Base-by-base conservation (phyloP, 2,113 vertebrate genomes). In the Leuciscus idus region DNA sequence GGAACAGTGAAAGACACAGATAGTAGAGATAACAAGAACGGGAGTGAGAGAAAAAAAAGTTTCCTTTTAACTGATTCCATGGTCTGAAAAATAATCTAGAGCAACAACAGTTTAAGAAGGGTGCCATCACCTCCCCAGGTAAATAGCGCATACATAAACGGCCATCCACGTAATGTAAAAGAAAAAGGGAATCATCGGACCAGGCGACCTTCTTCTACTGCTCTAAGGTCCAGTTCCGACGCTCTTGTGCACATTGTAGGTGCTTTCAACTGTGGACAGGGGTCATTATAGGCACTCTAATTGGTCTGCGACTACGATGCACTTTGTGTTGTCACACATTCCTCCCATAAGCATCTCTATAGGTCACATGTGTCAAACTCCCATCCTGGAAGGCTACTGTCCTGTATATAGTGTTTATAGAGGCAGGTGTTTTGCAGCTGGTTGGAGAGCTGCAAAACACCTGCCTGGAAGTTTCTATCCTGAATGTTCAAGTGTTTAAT, bases 1-100 rank as follows among this genome's bases (percentile, higher is more conserved):
- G 33, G 68, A 84, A 85, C 84, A 84, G 79, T 64, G 30, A 85
- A 52, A 74, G 72, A 83, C 80, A 76, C 28, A 68, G 85, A 83
- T 61, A 52, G 59, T 55, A 82, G 28, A 66, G 79, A 86, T 59
- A 72, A 43, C 70, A 43, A 43, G 19, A 72, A 72, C 2, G 12
- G n/a, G 48, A 48, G 36, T 61, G 68, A 62, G 57, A 52, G 39
- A 78, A 78, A 55, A 78, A 52, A 2, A 43, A 23, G 39, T n/a
- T 81, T 62, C 36, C 77, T 46, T 46, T 81, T 21, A 46, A 30
- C 43, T 21, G 28, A 30, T 23, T 70, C 26, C 13, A 23, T 17
- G 36, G 26, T 17, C 15, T 28, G 15, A 30, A 81, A 64, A 48
- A 62, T 6, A 36, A 61, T 39, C 28, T 43, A 17, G 2, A 66